These are phyloP conservation scores for Xiphorhynchus erythropygius DNA, from an alignment of 2,797 vertebrate species.

Conservation along the genomic window DNA sequence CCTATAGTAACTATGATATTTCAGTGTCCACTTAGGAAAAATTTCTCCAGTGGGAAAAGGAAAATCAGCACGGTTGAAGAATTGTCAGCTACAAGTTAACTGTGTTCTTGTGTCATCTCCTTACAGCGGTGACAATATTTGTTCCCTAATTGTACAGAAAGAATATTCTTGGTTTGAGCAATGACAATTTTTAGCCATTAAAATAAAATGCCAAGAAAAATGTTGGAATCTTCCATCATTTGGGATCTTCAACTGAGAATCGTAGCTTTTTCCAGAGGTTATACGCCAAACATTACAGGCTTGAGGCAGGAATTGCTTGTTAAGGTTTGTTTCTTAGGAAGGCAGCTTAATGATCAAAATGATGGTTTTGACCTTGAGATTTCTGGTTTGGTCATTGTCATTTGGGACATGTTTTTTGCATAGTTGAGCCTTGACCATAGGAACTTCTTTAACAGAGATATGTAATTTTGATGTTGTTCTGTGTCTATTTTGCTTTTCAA, in stretches of 20 bases:
- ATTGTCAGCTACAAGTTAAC: not conserved
- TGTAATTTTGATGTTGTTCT: not conserved
- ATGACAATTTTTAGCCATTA: not conserved
- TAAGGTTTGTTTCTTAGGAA: not conserved
- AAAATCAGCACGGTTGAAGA: not conserved
- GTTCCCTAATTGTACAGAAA: not conserved
- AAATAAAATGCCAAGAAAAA: not conserved
- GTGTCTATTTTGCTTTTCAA: not conserved
- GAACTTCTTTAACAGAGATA: not conserved
- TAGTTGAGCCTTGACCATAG: not conserved
- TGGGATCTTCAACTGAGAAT: not conserved
- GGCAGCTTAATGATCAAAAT: not conserved
- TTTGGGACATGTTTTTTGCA: not conserved
- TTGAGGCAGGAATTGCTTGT: not conserved
- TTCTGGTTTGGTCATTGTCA: not conserved
- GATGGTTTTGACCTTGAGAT: not conserved
- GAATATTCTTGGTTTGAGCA: not conserved
- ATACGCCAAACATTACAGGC: not conserved
- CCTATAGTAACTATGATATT: not conserved
- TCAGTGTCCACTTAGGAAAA: slow-evolving; percentile 13
- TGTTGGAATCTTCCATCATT: not conserved
- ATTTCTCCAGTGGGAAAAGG: not conserved
- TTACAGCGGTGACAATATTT: not conserved
- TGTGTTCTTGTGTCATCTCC: not conserved
- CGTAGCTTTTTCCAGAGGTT: not conserved